Evolutionary conservation across 2,113 vertebrate genomes (phyloP), one percentile per base, ranked within the genome.

Genomic region (Hemiscyllium ocellatum): DNA sequence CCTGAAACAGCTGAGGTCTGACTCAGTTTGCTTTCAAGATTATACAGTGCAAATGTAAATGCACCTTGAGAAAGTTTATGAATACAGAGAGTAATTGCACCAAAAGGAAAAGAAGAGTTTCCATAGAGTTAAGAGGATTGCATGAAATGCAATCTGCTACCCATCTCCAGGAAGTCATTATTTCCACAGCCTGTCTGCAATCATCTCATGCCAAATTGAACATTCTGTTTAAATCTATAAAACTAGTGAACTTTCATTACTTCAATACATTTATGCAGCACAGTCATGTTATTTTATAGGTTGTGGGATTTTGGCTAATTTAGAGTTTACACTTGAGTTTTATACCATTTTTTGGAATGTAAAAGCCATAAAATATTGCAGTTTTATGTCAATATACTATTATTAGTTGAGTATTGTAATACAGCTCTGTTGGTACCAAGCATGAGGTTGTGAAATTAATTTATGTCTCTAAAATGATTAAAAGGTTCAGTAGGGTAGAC

Each of bases 321-420:
- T 6, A 10, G 61, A 93, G n/a, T 37, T 93, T 93, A 93, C 22
- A 68, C 89, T 93, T 68, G 66, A 95, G 94, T 95, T 95, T 47
- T 47, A 72, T 95, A 95, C 26, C 68, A 52, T 90, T 42, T 26
- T 61, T 95, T 72, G 94, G 94, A 95, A 95, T 72, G 76, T 33
- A 70, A 70, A 95, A 95, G 94, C 66, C 69, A 95, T 95, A 95
- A 72, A 52, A 72, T 95, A 52, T 42, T 95, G 65, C 69, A 72
- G 94, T 42, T 72, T 95, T 95, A 72, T 13, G 50, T 29, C n/a
- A 17, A 15, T 66, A n/a, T 91, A 72, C 56, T 70, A 12, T 47
- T 94, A 69, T 50, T 20, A 95, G 93, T 12, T 94, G n/a, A 8
- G n/a, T 65, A 1, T 61, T n/a, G 68, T 65, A 37, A 94, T 70